A percentile compares a stretch with the other conserved stretches of the same genome.
phyloP scores from a whole-genome alignment of 2,113 vertebrate species.

The Dasyprocta punctata region DNA sequence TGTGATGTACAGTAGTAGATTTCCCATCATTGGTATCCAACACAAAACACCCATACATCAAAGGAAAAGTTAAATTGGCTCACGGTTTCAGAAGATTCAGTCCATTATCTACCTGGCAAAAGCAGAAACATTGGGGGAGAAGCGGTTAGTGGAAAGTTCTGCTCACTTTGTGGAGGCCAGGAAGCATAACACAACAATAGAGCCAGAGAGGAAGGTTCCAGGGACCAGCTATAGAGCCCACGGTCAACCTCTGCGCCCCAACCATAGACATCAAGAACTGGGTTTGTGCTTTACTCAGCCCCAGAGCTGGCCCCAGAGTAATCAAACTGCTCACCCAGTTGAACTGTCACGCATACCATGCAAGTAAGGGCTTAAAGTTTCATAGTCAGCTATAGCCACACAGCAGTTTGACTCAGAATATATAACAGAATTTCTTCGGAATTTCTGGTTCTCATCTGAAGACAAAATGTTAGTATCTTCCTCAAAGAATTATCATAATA shows the following conservation, averaged over 20 bases:
- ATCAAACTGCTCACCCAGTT: background rate
- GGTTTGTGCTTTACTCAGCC: background rate
- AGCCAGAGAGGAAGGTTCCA: background rate
- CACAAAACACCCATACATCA: background rate
- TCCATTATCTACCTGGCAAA: background rate
- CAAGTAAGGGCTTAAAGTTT: background rate
- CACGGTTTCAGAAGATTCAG: background rate
- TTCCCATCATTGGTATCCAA: background rate
- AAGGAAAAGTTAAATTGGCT: background rate
- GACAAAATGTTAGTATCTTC: background rate
- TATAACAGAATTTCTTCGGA: background rate
- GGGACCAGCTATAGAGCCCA: background rate
- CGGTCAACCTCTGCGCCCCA: background rate
- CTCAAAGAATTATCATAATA: background rate
- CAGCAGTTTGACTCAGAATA: background rate
- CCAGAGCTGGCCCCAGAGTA: background rate
- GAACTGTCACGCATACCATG: background rate
- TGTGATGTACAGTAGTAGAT: background rate
- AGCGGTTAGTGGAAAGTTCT: no score
- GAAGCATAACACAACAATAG: background rate
- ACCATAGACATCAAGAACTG: background rate
- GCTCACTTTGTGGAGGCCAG: no score
- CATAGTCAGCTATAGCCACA: background rate
- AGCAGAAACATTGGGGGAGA: background rate
- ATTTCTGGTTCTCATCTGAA: background rate